These are phyloP conservation scores for Acholoe squamosa DNA, from an alignment of 2,888 invertebrate species.

Conservation along the genomic window DNA sequence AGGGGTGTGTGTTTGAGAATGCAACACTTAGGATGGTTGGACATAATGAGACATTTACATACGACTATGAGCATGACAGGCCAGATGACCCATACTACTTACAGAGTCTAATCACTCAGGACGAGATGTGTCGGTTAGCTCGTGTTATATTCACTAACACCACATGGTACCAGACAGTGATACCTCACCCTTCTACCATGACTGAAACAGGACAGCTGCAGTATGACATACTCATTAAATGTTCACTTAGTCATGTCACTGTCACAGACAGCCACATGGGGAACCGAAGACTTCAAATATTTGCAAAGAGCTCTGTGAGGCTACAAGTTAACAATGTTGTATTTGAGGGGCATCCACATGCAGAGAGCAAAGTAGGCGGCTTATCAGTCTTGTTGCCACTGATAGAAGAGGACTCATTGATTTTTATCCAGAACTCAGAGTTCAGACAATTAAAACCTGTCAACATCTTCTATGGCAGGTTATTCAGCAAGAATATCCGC, in stretches of 20 bases:
- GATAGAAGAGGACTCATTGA: background rate
- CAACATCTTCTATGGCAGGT: background rate
- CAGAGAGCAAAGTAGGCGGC: conserved; percentile 20
- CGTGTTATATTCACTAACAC: background rate
- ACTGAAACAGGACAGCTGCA: background rate
- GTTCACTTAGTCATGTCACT: background rate
- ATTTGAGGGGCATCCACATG: background rate
- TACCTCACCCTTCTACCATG: background rate
- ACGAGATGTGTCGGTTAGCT: background rate
- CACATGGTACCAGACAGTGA: background rate
- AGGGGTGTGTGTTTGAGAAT: background rate
- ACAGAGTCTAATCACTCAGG: background rate
- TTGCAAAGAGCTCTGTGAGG: background rate
- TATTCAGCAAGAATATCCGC: conserved; percentile 8
- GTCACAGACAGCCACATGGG: background rate
- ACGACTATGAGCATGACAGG: background rate
- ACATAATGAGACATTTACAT: background rate
- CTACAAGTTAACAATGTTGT: background rate
- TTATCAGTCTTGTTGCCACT: background rate
- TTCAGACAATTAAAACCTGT: background rate
- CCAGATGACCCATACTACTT: background rate
- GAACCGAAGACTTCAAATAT: conserved; percentile 13
- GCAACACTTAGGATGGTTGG: background rate
- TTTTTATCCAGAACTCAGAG: background rate
- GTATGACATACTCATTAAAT: conserved; percentile 18